Conservation (phyloP, 2,888 invertebrate genomes). For the Cheilosia vulpina region DNA sequence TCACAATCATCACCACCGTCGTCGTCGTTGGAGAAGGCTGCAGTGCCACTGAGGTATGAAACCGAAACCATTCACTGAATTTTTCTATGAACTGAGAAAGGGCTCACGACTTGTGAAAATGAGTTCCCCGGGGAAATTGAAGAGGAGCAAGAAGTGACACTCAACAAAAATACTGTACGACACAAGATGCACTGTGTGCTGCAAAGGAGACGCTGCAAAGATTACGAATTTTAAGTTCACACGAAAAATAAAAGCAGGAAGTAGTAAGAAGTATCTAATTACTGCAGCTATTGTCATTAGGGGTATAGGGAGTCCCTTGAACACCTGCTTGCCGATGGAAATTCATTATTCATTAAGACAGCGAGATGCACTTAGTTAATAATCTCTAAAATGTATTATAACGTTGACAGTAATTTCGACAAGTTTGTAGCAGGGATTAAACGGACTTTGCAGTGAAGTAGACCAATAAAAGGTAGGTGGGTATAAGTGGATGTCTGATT, state of each 20-base stretch:
- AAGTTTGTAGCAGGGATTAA: conserved; percentile 19
- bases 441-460: background rate
- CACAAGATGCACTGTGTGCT: conserved; percentile 35
- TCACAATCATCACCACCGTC: conserved; percentile 8
- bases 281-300: conserved; percentile 43
- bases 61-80: conserved; percentile 30
- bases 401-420: background rate
- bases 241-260: background rate
- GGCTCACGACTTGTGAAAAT: conserved; percentile 34
- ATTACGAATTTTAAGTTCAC: conserved; percentile 48
- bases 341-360: conserved; percentile 61
- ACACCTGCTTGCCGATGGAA: conserved; percentile 54
- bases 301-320: conserved; percentile 12
- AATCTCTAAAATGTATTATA: conserved; percentile 49
- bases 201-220: conserved; percentile 25
- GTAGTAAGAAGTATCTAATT: conserved; percentile 21
- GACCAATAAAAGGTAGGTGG: background rate
- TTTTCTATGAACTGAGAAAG: conserved; percentile 42
- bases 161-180: conserved; percentile 19
- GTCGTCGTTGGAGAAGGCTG: conserved; percentile 24
- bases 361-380: conserved; percentile 25
- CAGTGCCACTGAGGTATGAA: conserved; percentile 42
- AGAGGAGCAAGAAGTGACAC: conserved; percentile 50
- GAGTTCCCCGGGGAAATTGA: conserved; percentile 61
- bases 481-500: no score